A percentile compares a stretch with the other conserved stretches of the same genome.
Conservation (phyloP, 1,140 invertebrate genomes). For the Atta cephalotes region DNA sequence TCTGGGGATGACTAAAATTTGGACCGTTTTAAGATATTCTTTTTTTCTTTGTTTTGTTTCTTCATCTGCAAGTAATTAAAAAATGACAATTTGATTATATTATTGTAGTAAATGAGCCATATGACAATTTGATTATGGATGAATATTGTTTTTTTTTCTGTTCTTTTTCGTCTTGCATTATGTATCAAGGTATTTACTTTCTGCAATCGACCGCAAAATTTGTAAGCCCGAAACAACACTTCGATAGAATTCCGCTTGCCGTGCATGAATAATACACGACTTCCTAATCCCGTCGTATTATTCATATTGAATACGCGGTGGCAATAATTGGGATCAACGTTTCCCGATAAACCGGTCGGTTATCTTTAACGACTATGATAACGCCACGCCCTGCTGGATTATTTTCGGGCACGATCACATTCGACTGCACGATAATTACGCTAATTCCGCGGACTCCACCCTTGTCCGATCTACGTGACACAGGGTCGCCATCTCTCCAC, state of each 20-base stretch:
- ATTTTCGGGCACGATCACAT: constrained; percentile 41
- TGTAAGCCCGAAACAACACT: background rate
- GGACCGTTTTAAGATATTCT: no score
- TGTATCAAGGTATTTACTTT: background rate
- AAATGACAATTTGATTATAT: no score
- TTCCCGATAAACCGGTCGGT: constrained; percentile 67
- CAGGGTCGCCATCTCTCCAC: background rate
- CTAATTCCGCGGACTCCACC: constrained; percentile 68
- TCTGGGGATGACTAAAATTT: no score
- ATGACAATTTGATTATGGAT: background rate
- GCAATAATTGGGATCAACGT: constrained; percentile 64
- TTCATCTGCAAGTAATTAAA: no score
- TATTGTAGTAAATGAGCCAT: no score
- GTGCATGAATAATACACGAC: constrained; percentile 33
- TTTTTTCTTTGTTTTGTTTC: no score
- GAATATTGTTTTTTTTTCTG: background rate
- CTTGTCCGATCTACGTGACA: constrained; percentile 62
- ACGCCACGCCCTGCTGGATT: background rate
- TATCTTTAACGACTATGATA: constrained; percentile 66
- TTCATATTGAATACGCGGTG: constrained; percentile 51
- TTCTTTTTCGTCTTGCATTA: background rate
- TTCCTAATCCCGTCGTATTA: constrained; percentile 64
- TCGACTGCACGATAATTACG: constrained; percentile 70
- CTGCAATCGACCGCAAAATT: background rate
- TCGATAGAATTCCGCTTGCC: background rate